These are phyloP conservation scores for Anodontia alba DNA, from an alignment of 2,888 invertebrate genomes.

Conservation along the genomic window DNA sequence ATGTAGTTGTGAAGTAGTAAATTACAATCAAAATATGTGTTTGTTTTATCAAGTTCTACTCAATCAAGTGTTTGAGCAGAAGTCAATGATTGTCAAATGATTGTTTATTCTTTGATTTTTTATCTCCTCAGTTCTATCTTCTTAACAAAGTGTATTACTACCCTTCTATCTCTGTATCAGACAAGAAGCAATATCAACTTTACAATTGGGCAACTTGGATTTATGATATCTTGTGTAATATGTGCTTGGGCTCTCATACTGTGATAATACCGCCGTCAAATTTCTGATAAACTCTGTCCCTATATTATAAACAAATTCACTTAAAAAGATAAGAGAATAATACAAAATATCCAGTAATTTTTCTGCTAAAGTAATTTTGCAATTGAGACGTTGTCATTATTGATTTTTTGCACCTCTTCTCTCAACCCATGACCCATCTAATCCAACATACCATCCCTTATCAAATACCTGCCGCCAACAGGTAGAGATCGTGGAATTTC, in stretches of 20 bases:
- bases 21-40: not conserved
- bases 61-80: constrained; percentile 30
- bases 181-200: not conserved
- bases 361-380: constrained; percentile 53
- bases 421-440: constrained; percentile 47
- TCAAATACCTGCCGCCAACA: constrained; percentile 29
- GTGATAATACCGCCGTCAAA: constrained; percentile 52
- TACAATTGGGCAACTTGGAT: constrained; percentile 14
- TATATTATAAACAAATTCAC: constrained; percentile 17
- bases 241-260: constrained; percentile 30
- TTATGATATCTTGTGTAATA: constrained; percentile 23
- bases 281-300: constrained; percentile 66
- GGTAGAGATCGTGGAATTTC: constrained; percentile 47
- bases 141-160: constrained; percentile 21
- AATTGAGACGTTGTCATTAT: constrained; percentile 39
- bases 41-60: constrained; percentile 37
- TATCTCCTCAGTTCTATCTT: constrained; percentile 30
- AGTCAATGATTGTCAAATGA: constrained; percentile 40
- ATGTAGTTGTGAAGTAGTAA: no score
- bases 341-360: constrained; percentile 38
- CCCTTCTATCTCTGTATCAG: constrained; percentile 17
- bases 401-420: constrained; percentile 55
- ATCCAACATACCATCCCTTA: constrained; percentile 51
- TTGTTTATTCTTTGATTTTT: constrained; percentile 43
- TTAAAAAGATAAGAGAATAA: constrained; percentile 39